Percentiles rank a stretch among this genome's conserved stretches.
Conservation (phyloP, 2,888 invertebrate species). For the Pristionchus fissidentatus region DNA sequence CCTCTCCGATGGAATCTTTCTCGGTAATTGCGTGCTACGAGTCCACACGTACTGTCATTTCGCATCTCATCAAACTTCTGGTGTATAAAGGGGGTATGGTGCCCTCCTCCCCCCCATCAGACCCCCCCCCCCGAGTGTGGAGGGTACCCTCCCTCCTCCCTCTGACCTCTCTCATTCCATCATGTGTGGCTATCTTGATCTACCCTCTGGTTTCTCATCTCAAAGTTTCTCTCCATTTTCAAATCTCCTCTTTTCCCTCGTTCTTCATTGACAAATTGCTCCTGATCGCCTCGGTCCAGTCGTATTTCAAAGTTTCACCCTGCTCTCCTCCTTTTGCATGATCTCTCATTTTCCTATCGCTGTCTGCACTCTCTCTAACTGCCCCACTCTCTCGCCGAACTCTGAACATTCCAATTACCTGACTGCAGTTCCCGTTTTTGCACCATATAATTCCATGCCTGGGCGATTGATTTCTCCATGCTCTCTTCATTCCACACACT, state of each 20-base stretch:
- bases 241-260: not conserved
- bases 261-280: not conserved
- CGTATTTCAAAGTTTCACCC: conserved; percentile 24
- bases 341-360: not conserved
- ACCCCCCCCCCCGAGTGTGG: not conserved
- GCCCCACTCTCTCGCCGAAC: not conserved
- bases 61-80: conserved; percentile 39
- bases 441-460: not conserved
- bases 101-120: not conserved
- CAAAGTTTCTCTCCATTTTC: too few relatives aligned
- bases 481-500: not conserved
- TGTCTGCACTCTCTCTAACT: conserved; percentile 18
- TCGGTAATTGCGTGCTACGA: conserved; percentile 24
- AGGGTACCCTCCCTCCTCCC: conserved; percentile 16
- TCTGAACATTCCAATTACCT: too few relatives aligned
- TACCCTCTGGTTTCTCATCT: too few relatives aligned
- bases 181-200: conserved; percentile 13
- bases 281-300: not conserved
- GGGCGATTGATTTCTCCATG: too few relatives aligned
- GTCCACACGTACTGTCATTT: conserved; percentile 26
- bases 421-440: too few relatives aligned
- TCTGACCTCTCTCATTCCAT: conserved; percentile 2
- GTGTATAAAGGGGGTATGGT: not conserved
- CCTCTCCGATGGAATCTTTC: conserved; percentile 21
- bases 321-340: not conserved